phyloP scores from a whole-genome alignment of 2,113 vertebrate genomes.

The Ptilonorhynchus violaceus region DNA sequence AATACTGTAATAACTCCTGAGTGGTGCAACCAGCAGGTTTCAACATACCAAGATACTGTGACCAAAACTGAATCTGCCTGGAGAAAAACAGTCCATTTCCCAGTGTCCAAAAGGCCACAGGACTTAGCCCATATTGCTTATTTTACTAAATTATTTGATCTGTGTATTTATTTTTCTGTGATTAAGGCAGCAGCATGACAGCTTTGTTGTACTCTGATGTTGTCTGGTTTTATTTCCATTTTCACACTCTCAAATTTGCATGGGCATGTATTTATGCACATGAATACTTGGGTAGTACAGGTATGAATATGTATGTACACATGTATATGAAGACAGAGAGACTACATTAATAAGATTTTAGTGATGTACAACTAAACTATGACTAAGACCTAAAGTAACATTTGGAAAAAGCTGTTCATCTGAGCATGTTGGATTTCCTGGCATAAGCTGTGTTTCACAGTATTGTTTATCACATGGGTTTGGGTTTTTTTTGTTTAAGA shows the following conservation, averaged over 20 bases:
- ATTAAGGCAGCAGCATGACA: conserved; percentile 12
- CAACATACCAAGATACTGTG: neutral
- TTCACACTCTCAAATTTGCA: neutral
- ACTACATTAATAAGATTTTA: neutral
- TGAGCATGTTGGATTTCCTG: neutral
- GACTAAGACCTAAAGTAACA: neutral
- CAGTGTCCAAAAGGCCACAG: conserved; percentile 2
- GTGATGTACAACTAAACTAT: neutral
- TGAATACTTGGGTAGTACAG: neutral
- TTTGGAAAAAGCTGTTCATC: neutral
- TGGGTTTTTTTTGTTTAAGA: neutral
- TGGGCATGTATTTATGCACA: neutral
- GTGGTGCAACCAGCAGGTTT: neutral
- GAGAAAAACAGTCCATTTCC: neutral
- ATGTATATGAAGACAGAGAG: neutral
- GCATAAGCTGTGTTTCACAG: neutral
- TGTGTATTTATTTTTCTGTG: neutral
- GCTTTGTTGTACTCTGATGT: conserved; percentile 7
- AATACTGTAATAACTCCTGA: neutral
- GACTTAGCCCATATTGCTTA: neutral
- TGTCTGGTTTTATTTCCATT: conserved; percentile 36
- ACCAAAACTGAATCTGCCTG: neutral
- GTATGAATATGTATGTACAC: neutral
- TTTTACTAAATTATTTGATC: conserved; percentile 42
- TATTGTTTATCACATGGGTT: neutral